A percentile compares a stretch with the other conserved stretches of the same genome.
phyloP scores from a whole-genome alignment of 2,888 invertebrate species.

The Tuta absoluta region DNA sequence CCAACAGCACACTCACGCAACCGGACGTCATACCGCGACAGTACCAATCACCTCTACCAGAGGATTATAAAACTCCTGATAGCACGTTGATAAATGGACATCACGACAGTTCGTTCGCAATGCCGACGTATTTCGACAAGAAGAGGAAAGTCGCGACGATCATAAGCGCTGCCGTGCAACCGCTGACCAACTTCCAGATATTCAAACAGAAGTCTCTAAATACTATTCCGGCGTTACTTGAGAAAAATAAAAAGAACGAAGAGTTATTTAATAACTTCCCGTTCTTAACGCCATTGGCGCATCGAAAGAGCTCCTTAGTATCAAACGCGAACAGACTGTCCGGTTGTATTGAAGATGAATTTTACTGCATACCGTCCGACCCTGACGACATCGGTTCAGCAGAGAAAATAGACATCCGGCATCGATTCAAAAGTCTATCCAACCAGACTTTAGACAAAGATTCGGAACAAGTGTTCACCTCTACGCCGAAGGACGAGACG shows the following conservation, averaged over 20 bases:
- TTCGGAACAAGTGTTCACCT: conserved; percentile 48
- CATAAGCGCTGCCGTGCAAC: conserved; percentile 59
- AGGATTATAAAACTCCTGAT: conserved; percentile 64
- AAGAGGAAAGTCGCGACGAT: conserved; percentile 56
- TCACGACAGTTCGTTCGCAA: conserved; percentile 62
- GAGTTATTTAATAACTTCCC: conserved; percentile 80
- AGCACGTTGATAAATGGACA: conserved; percentile 43
- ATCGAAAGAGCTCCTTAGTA: conserved; percentile 72
- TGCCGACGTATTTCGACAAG: conserved; percentile 76
- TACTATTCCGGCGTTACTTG: conserved; percentile 69
- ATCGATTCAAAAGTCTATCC: conserved; percentile 57
- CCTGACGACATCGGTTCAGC: conserved; percentile 50
- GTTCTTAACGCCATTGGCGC: conserved; percentile 82
- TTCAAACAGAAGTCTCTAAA: conserved; percentile 76
- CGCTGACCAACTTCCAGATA: conserved; percentile 71
- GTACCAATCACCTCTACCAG: conserved; percentile 51
- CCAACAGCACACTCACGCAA: conserved; percentile 58
- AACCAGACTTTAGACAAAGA: conserved; percentile 52
- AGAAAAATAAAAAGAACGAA: conserved; percentile 58
- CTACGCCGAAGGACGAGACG: conserved; percentile 55
- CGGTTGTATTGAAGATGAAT: conserved; percentile 74
- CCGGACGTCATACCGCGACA: conserved; percentile 66
- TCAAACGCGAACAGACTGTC: conserved; percentile 61
- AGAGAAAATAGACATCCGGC: conserved; percentile 59
- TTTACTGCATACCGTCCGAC: conserved; percentile 70